Base-by-base conservation (phyloP, 2,113 vertebrate genomes). In the Oxygymnocypris stewartii region DNA sequence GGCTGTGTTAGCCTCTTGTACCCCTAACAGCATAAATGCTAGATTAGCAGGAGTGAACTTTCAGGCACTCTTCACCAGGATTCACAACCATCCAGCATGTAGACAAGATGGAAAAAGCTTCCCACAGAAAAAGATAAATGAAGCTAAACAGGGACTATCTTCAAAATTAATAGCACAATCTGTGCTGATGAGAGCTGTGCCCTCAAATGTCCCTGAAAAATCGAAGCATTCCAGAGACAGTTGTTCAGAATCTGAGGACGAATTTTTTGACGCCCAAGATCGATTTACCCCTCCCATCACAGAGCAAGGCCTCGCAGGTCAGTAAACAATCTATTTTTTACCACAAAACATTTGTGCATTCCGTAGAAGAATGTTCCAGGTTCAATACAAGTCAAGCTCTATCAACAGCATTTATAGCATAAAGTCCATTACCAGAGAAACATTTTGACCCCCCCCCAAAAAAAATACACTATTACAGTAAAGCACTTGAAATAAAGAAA, bases 181-280 rank as follows among this genome's bases (percentile, higher is more conserved):
- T 0, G 85, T 83, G 1, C 81, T 85, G 23, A 61, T 77, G 92
- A 94, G 4, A 57, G 87, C 40, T 75, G 92, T n/a, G 92, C 89
- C 89, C 83, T 92, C 35, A 94, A 91, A 49, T 90, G 90, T 28
- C 92, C 90, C 42, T 89, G 92, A 20, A 92, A 93, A 87, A 88
- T 7, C 88, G 88, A 90, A 93, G 93, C 0, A 93, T 94, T 0
- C 92, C 92, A 96, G 94, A 82, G 96, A 97, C 31, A 95, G 94
- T 86, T 96, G 92, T 85, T 98, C 98, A 1, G 98, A 98, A 57
- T 99, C 98, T 2, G 98, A 99, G 44, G 97, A 99, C 57, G 98
- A 99, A 89, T 98, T 97, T 93, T 98, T 96, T 81, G 97, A 99
- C 8, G 97, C 97, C 10, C 95, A 96, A 13, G 97, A 99, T 86